Base-by-base conservation (phyloP, 2,888 invertebrate species). In the Argynnis bischoffii region DNA sequence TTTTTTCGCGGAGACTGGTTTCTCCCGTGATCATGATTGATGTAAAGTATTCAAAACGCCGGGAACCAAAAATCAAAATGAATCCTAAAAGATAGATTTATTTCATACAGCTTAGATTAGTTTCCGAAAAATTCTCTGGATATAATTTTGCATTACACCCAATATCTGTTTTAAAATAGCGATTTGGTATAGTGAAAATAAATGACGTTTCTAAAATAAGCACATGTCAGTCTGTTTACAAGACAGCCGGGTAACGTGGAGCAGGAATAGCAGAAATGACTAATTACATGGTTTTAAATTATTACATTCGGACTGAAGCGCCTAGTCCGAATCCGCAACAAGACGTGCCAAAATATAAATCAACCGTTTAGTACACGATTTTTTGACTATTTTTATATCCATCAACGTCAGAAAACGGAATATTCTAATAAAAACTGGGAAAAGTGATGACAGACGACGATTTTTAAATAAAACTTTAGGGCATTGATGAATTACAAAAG, bases 261-360 rank as follows among this genome's bases (percentile, higher is more conserved):
- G 35, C 51, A 16, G 6, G 50, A 61, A 61, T 61, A 41, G 18
- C 6, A 41, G 35, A 50, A 41, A 61, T 61, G 50, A 61, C 51
- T 61, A 61, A 61, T 61, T 61, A 41, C 51, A 41, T 61, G 15
- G 2, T 53, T 61, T 61, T 15, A 53, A 61, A 51, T 50, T 50
- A 50, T 50, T 35, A 35, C 11, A 35, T 31, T 47, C 26, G 31
- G 47, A 26, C 59, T 11, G 59, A 47, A 48, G 48, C 59, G 59
- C 47, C n/a, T 48, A 4, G 59, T 47, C 11, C 31, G 35, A 26
- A 26, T 26, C 59, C 47, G 18, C 8, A 41, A 41, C 35, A 11
- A 26, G 59, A 48, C 59, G 59, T 59, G 59, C 59, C 59, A 59
- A 59, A 59, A 59, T 48, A 59, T 59, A 59, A 59, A 59, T 48